A percentile compares a stretch with the other conserved stretches of the same genome.
phyloP scores from a whole-genome alignment of 1,140 invertebrate species.

The Drosophila bocki region DNA sequence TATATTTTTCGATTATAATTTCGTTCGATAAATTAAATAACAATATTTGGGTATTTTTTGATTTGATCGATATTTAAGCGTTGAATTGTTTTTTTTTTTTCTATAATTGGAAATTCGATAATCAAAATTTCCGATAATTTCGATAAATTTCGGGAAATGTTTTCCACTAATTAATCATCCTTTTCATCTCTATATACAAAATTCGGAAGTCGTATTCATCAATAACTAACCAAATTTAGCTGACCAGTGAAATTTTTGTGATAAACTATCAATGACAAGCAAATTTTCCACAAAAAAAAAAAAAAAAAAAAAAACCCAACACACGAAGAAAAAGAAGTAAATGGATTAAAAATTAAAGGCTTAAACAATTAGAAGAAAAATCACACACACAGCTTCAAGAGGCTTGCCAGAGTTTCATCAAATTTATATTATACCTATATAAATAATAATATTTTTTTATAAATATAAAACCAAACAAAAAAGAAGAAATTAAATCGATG shows the following conservation, averaged over 20 bases:
- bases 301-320: neutral
- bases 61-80: too few species aligned
- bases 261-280: conserved; percentile 76
- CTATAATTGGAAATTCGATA: too few species aligned
- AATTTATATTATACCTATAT: conserved; percentile 44
- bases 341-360: conserved; percentile 49
- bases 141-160: too few species aligned
- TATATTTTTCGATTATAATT: neutral
- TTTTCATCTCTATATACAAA: neutral
- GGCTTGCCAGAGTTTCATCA: conserved; percentile 74
- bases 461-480: conserved; percentile 23
- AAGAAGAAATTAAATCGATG: conserved; percentile 34
- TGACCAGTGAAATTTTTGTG: conserved; percentile 65
- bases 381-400: conserved; percentile 45
- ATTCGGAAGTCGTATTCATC: neutral
- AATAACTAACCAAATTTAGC: neutral
- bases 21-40: neutral
- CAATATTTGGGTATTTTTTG: too few species aligned
- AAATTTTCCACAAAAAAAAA: conserved; percentile 49
- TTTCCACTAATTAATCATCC: too few species aligned
- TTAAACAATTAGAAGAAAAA: conserved; percentile 47
- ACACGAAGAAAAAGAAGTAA: conserved; percentile 22
- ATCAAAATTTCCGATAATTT: too few species aligned
- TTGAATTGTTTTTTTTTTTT: too few species aligned
- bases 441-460: conserved; percentile 53